Evolutionary conservation across 2,797 vertebrate species (phyloP), one percentile per base, ranked within the genome.

Genomic region (Hapalemur alaotrensis): DNA sequence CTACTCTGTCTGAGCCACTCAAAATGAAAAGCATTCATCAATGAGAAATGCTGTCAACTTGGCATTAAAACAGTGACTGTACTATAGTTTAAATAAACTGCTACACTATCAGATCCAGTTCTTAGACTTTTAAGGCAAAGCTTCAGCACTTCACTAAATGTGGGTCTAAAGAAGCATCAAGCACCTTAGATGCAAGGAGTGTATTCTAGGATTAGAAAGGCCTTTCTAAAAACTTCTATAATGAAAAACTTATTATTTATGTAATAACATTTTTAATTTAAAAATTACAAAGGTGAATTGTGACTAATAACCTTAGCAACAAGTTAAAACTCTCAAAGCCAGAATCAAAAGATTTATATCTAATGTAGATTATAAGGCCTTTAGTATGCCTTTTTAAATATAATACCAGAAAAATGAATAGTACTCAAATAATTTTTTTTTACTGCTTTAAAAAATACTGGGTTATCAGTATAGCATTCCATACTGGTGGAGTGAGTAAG

Each of bases 281-380:
- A 95, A 97, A 93, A 96, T 83, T 63, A 96, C 15, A 65, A 92
- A 93, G 46, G 28, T 96, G 14, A 93, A 92, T 94, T 96, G 90
- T 79, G 28, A 94, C 75, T 90, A 97, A 96, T 57, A 92, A 52
- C n/a, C 50, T 97, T 89, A 93, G 65, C 76, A 96, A 94, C 88
- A 97, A 96, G 54, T 91, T 95, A 95, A 96, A 97, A 93, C n/a
- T 96, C 92, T 95, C 73, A 93, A 89, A 94, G 59, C 23, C 57
- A 93, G 63, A 88, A 85, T 95, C 35, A 96, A 92, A 59, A 89
- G 41, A 95, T 59, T 85, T 59, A 35, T 79, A 59, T 67, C 91
- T 96, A 95, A 50, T 65, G 46, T 30, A 88, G 28, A 97, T 73
- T 83, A 38, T 83, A 91, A 95, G 59, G 38, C 20, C 89, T 89